phyloP scores from a whole-genome alignment of 1,140 invertebrate species.

The Brachionus plicatilis region DNA sequence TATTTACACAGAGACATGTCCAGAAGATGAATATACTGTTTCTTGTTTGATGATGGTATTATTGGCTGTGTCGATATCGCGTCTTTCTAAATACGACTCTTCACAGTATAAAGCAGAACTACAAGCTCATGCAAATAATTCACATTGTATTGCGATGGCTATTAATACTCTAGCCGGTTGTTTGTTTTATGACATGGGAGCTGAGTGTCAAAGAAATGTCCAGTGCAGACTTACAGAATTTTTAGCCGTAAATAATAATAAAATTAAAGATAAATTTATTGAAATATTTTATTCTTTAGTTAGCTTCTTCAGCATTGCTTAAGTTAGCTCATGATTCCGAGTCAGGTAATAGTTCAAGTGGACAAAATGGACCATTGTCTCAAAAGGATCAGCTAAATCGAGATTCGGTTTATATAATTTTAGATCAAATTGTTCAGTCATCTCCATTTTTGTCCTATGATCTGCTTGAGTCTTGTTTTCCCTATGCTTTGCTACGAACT shows the following conservation, averaged over 20 bases:
- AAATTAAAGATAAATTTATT: neutral
- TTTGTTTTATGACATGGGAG: slow-evolving; percentile 87
- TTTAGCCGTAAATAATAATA: slow-evolving; percentile 65
- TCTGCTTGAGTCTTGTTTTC: slow-evolving; percentile 92
- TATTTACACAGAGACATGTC: slow-evolving; percentile 44
- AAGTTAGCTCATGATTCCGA: slow-evolving; percentile 88
- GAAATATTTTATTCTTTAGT: slow-evolving; percentile 51
- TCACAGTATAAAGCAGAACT: slow-evolving; percentile 69
- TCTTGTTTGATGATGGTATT: slow-evolving; percentile 97
- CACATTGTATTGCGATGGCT: slow-evolving; percentile 81
- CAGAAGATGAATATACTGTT: slow-evolving; percentile 85
- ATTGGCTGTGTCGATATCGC: slow-evolving; percentile 92
- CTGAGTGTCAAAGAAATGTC: slow-evolving; percentile 72
- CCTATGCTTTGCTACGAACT: slow-evolving; percentile 89
- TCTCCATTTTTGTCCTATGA: slow-evolving; percentile 96
- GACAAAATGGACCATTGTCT: neutral
- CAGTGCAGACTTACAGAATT: slow-evolving; percentile 92
- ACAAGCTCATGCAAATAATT: slow-evolving; percentile 86
- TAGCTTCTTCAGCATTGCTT: slow-evolving; percentile 88
- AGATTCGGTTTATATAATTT: slow-evolving; percentile 87
- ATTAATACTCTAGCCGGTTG: slow-evolving; percentile 93
- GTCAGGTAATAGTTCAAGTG: slow-evolving; percentile 37
- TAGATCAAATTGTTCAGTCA: slow-evolving; percentile 88
- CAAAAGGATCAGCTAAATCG: slow-evolving; percentile 78
- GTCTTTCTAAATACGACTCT: slow-evolving; percentile 83